These are phyloP conservation scores for Nothobranchius furzeri DNA, from an alignment of 2,113 vertebrate species.

Conservation along the genomic window DNA sequence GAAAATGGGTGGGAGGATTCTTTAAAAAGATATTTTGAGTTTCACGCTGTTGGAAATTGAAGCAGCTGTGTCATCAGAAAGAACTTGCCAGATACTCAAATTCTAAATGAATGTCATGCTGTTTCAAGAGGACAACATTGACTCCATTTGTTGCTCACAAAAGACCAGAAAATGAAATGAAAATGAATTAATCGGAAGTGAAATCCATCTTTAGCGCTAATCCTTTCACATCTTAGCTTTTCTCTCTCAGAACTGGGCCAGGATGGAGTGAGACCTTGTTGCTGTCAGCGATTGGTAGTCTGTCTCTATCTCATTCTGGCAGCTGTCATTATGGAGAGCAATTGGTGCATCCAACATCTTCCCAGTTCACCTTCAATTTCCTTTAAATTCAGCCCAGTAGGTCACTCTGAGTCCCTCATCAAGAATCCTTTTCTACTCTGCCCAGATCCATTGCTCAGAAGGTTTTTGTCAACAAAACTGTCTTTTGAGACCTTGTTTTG, in stretches of 20 bases:
- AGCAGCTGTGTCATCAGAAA: background rate
- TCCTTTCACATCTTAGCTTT: background rate
- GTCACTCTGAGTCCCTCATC: background rate
- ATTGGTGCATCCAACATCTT: background rate
- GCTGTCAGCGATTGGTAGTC: background rate
- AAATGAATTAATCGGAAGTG: too few relatives aligned
- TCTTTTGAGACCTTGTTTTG: background rate
- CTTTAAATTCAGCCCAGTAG: background rate
- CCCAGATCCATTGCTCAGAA: background rate
- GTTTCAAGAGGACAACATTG: background rate
- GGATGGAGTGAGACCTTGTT: conserved; percentile 1
- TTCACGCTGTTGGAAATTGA: background rate
- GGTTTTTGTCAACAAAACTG: background rate
- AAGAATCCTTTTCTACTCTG: background rate
- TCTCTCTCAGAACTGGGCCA: too few relatives aligned
- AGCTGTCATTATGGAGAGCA: conserved; percentile 6
- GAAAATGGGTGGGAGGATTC: too few relatives aligned
- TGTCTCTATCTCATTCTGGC: background rate
- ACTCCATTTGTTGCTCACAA: too few relatives aligned
- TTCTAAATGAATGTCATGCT: background rate
- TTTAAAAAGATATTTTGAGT: too few relatives aligned
- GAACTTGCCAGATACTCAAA: background rate
- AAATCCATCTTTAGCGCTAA: too few relatives aligned
- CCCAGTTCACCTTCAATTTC: background rate
- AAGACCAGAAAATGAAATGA: too few relatives aligned